phyloP scores from a whole-genome alignment of 2,888 invertebrate genomes.

The Chrysolina haemoptera region DNA sequence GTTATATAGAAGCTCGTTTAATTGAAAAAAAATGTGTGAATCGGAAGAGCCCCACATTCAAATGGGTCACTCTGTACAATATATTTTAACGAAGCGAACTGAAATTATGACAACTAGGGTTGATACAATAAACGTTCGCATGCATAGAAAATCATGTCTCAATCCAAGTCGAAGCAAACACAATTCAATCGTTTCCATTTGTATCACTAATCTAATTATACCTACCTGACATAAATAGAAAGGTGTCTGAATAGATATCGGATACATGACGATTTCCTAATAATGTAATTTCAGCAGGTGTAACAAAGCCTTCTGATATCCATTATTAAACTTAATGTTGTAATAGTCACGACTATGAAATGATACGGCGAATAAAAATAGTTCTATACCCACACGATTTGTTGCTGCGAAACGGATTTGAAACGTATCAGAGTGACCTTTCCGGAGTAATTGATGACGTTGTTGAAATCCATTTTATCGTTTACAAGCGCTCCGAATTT shows the following conservation, averaged over 20 bases:
- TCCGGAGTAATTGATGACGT: background rate
- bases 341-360: conserved; percentile 27
- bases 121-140: background rate
- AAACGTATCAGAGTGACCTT: conserved; percentile 11
- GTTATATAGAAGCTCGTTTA: no score
- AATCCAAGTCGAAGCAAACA: background rate
- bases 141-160: background rate
- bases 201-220: background rate
- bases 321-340: conserved; percentile 24
- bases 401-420: conserved; percentile 13
- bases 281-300: conserved; percentile 28
- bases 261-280: conserved; percentile 15
- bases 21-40: no score
- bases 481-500: no score
- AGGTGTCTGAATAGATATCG: conserved; percentile 13
- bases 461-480: background rate
- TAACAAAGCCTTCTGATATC: conserved; percentile 30
- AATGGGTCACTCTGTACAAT: no score
- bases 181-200: background rate
- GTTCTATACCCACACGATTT: conserved; percentile 21
- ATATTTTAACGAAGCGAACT: no score
- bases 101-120: background rate
- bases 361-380: conserved; percentile 24
- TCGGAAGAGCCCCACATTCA: no score
- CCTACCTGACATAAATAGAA: conserved; percentile 1